Base-by-base conservation (phyloP, 2,888 invertebrate species). In the Sipha maydis region DNA sequence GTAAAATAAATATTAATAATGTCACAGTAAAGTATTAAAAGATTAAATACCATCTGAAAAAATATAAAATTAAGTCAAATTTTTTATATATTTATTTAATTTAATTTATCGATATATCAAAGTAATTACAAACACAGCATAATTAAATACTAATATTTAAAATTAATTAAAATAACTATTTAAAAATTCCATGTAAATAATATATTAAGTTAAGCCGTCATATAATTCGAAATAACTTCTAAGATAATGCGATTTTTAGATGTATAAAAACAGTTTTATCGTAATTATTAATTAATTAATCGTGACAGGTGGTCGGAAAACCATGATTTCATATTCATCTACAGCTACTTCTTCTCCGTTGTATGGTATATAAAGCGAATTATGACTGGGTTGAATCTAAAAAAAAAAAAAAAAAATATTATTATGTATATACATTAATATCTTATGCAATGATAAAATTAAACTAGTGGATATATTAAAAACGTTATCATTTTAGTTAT, bases 301-400 rank as follows among this genome's bases (percentile, higher is more conserved):
- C 28, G 73, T 56, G 2, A 19, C 8, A 61, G 85, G 75, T n/a
- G 89, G 89, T 25, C 84, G 89, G 38, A 25, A 80, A 48, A 91
- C 90, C 56, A 91, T 89, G 9, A 91, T 90, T 90, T 91, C 91
- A 80, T 90, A 91, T 56, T 90, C 90, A 14, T 79, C 34, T 75
- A 89, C 90, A 67, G 90, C 89, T 31, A 90, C 79, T 89, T 91
- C 91, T 82, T 90, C 89, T 25, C 91, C 91, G 21, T 88, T 90
- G 89, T 90, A 91, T 34, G 91, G 90, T 73, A 91, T 90, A 86
- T 91, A 91, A 17, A 91, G 89, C 54, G 90, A 89, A 31, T 90
- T 90, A 76, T 91, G 91, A 85, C 90, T 91, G 0, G 91, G 90
- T n/a, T 91, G 91, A 17, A 91, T 90, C 91, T 91, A 89, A 34